Conservation (phyloP, 2,113 vertebrate species). For the Leucoraja erinaceus region DNA sequence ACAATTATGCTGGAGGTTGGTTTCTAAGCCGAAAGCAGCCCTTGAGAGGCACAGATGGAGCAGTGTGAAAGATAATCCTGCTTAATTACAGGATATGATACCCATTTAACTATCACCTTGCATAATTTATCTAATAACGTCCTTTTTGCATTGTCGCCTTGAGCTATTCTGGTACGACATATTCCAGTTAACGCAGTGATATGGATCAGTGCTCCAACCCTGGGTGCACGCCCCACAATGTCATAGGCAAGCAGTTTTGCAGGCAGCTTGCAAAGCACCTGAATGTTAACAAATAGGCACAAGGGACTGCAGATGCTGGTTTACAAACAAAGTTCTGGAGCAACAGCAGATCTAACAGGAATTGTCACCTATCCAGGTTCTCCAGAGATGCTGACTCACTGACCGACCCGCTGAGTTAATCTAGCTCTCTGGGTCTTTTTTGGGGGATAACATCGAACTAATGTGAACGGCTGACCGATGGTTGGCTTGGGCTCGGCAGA, state of each 20-base stretch:
- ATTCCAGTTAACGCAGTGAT: conserved; percentile 18
- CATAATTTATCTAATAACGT: conserved; percentile 28
- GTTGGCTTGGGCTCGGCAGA: no score
- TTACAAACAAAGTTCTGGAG: no score
- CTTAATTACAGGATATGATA: conserved; percentile 3
- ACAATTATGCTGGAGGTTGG: not conserved
- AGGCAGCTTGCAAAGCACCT: not conserved
- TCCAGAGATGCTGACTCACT: no score
- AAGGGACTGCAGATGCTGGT: no score
- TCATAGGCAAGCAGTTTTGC: not conserved
- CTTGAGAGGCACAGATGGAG: not conserved
- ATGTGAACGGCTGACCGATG: no score
- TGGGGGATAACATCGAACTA: no score
- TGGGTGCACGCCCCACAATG: not conserved
- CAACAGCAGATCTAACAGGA: no score
- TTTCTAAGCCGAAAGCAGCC: not conserved
- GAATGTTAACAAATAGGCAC: not conserved
- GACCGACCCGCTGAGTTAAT: no score
- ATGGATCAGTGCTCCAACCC: not conserved
- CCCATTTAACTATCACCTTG: not conserved
- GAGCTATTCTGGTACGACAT: not conserved
- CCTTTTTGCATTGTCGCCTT: not conserved
- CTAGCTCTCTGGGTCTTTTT: no score
- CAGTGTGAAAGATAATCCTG: not conserved
- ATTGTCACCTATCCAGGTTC: no score